phyloP scores from a whole-genome alignment of 1,140 invertebrate species.

The Antheraea pernyi region DNA sequence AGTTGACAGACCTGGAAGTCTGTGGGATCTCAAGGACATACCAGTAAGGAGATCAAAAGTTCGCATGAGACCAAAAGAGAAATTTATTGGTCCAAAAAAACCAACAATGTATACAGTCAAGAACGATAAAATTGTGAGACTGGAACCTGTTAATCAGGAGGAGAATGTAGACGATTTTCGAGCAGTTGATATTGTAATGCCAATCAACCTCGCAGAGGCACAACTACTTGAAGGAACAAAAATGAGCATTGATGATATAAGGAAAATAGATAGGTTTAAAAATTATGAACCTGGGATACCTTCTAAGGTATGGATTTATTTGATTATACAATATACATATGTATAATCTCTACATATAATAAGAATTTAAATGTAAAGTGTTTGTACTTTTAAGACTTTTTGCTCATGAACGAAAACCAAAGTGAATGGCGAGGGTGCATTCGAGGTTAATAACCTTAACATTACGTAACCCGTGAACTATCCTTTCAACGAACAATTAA shows the following conservation, averaged over 20 bases:
- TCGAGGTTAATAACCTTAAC: too few species aligned
- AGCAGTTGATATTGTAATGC: slow-evolving; percentile 62
- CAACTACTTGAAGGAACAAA: slow-evolving; percentile 66
- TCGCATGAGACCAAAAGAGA: slow-evolving; percentile 20
- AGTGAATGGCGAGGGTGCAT: too few species aligned
- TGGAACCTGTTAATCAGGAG: slow-evolving; percentile 42
- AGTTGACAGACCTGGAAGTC: slow-evolving; percentile 40
- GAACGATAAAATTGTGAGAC: slow-evolving; percentile 60
- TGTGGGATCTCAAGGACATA: slow-evolving; percentile 61
- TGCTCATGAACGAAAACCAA: too few species aligned
- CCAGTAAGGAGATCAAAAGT: slow-evolving; percentile 20
- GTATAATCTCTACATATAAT: too few species aligned
- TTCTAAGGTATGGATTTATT: slow-evolving; percentile 45
- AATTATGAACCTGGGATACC: slow-evolving; percentile 70
- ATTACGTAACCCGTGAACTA: too few species aligned
- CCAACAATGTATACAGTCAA: slow-evolving; percentile 64
- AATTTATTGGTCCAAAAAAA: slow-evolving; percentile 46
- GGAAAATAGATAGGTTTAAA: slow-evolving; percentile 65
- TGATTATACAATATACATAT: neutral
- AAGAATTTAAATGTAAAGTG: too few species aligned
- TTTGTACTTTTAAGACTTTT: too few species aligned
- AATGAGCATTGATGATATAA: slow-evolving; percentile 67
- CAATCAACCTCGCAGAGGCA: slow-evolving; percentile 56
- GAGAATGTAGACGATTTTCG: slow-evolving; percentile 28
- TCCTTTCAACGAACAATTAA: too few species aligned